Conservation (phyloP, 1,140 invertebrate genomes). For the Colletes latitarsis region DNA sequence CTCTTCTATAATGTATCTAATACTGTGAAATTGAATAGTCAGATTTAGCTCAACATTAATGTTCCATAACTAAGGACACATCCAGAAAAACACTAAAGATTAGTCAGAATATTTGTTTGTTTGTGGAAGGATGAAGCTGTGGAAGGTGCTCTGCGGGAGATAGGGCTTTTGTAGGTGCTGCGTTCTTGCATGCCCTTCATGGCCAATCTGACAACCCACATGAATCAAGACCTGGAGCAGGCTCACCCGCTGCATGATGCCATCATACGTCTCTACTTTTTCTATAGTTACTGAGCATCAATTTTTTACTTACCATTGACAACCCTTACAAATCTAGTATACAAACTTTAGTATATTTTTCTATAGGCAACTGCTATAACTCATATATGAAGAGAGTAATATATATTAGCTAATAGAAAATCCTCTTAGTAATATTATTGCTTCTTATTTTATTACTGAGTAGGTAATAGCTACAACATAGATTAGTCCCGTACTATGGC, state of each 20-base stretch:
- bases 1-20: constrained; percentile 15
- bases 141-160: constrained; percentile 90
- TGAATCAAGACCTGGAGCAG: constrained; percentile 66
- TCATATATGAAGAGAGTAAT: constrained; percentile 15
- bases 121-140: constrained; percentile 89
- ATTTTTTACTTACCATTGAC: constrained; percentile 35
- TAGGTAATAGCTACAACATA: constrained; percentile 19
- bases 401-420: constrained; percentile 30
- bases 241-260: constrained; percentile 68
- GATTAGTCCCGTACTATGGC: constrained; percentile 47
- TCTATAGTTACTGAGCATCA: constrained; percentile 42
- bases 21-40: constrained; percentile 15
- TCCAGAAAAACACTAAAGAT: constrained; percentile 74
- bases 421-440: not conserved
- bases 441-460: constrained; percentile 15
- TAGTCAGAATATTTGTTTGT: constrained; percentile 79
- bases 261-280: constrained; percentile 63
- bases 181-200: constrained; percentile 67
- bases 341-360: constrained; percentile 56
- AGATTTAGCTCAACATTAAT: constrained; percentile 42
- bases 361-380: constrained; percentile 44
- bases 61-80: constrained; percentile 53
- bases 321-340: constrained; percentile 52
- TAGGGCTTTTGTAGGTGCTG: constrained; percentile 87
- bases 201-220: constrained; percentile 63